Evolutionary conservation across 2,797 vertebrate genomes (phyloP).

Genomic region (Onychomys torridus): DNA sequence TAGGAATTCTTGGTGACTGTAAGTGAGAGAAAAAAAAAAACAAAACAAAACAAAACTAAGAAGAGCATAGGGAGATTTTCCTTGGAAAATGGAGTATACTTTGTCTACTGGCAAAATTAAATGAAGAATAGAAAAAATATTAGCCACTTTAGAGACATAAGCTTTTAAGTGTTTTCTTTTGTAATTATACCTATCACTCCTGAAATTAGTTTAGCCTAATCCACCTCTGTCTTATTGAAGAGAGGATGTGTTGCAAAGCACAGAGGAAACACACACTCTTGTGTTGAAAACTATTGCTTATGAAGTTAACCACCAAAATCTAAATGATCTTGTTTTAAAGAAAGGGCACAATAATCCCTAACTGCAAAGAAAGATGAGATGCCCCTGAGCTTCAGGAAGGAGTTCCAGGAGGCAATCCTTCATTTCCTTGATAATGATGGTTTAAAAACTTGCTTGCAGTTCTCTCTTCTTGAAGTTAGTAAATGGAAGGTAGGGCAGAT

Average conservation of each 20-base stretch:
- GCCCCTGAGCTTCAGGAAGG: too few species aligned
- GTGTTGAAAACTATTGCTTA: conserved; percentile 63
- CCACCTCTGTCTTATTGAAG: conserved; percentile 50
- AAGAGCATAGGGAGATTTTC: not conserved
- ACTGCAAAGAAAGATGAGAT: not conserved
- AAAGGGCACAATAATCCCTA: not conserved
- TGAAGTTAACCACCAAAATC: conserved; percentile 64
- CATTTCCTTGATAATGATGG: conserved; percentile 55
- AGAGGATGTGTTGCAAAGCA: conserved; percentile 48
- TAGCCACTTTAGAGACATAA: conserved; percentile 51
- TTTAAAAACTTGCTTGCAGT: conserved; percentile 17
- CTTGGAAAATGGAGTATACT: conserved; percentile 22
- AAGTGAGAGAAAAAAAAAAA: not conserved
- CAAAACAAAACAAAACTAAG: not conserved
- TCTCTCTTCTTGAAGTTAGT: not conserved
- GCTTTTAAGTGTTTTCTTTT: conserved; percentile 50
- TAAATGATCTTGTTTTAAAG: conserved; percentile 42
- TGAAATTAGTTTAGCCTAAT: conserved; percentile 63
- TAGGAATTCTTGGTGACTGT: not conserved
- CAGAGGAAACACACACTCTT: not conserved
- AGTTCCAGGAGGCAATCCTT: not conserved
- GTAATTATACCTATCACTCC: conserved; percentile 65
- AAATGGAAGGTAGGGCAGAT: not conserved
- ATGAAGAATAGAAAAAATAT: conserved; percentile 50
- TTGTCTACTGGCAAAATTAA: conserved; percentile 69